Percentiles rank a stretch among this genome's conserved stretches.
Conservation (phyloP, 2,797 vertebrate species). For the Sphaeramia orbicularis region DNA sequence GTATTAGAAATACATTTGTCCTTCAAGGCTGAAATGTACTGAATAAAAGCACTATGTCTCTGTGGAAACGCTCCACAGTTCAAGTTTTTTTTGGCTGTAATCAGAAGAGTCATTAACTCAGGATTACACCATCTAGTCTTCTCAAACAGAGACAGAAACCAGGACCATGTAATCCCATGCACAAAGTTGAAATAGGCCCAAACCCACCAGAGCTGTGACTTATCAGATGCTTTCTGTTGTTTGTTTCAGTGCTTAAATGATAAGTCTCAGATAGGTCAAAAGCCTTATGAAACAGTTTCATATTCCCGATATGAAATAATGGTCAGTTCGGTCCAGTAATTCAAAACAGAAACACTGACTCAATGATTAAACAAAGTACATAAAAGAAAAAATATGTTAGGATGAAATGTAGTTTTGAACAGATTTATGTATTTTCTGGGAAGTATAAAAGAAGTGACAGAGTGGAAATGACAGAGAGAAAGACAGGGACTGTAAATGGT, state of each 20-base stretch:
- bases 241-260: slow-evolving; percentile 48
- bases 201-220: slow-evolving; percentile 54
- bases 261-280: slow-evolving; percentile 55
- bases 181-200: slow-evolving; percentile 49
- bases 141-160: slow-evolving; percentile 45
- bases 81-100: neutral
- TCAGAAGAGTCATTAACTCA: slow-evolving; percentile 22
- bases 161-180: slow-evolving; percentile 29
- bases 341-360: slow-evolving; percentile 17
- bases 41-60: neutral
- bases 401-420: slow-evolving; percentile 2
- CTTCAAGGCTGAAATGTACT: neutral
- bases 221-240: slow-evolving; percentile 55
- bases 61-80: slow-evolving; percentile 5
- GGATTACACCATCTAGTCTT: slow-evolving; percentile 13
- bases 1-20: too few relatives aligned
- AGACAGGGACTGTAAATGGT: slow-evolving; percentile 15
- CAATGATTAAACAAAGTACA: slow-evolving; percentile 20
- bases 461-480: slow-evolving; percentile 19
- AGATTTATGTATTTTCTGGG: slow-evolving; percentile 15
- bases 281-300: slow-evolving; percentile 56
- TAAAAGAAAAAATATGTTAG: neutral
- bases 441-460: slow-evolving; percentile 22
- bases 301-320: slow-evolving; percentile 58
- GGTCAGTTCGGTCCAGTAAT: slow-evolving; percentile 3